Conservation (phyloP, 2,113 vertebrate species). For the Accipiter cooperii region DNA sequence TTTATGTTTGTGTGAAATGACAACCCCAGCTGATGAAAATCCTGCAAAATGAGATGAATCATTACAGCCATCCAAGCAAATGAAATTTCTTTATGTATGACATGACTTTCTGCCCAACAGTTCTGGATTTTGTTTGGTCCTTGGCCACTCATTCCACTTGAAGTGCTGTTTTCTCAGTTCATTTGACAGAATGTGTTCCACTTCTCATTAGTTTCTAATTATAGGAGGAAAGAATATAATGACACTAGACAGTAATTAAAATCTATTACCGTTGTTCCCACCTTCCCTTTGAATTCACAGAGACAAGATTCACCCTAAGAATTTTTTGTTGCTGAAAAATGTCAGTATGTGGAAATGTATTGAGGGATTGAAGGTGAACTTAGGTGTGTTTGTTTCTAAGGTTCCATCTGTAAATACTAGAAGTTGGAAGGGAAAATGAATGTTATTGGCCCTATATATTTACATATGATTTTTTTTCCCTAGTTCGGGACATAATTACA, state of each 20-base stretch:
- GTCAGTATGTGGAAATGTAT: neutral
- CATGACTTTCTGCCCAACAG: neutral
- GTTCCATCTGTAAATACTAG: neutral
- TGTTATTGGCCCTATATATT: neutral
- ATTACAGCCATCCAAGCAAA: neutral
- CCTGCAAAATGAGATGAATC: neutral
- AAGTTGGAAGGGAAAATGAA: neutral
- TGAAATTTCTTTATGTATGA: neutral
- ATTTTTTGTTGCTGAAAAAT: neutral
- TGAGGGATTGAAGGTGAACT: neutral
- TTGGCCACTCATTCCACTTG: neutral
- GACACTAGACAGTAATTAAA: constrained; percentile 23
- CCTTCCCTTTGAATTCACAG: neutral
- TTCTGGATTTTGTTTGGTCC: neutral
- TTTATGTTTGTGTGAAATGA: neutral
- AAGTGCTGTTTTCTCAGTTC: constrained; percentile 6
- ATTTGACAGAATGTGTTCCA: constrained; percentile 29
- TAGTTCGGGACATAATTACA: neutral
- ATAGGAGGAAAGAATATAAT: constrained; percentile 26
- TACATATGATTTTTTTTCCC: neutral
- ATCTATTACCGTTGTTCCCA: constrained; percentile 8
- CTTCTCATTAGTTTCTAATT: constrained; percentile 51
- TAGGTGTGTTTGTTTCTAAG: neutral
- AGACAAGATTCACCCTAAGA: neutral
- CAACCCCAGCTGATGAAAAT: neutral